Evolutionary conservation across 1,140 invertebrate species (phyloP), one percentile per base, ranked within the genome.

Genomic region (Idris sp.): DNA sequence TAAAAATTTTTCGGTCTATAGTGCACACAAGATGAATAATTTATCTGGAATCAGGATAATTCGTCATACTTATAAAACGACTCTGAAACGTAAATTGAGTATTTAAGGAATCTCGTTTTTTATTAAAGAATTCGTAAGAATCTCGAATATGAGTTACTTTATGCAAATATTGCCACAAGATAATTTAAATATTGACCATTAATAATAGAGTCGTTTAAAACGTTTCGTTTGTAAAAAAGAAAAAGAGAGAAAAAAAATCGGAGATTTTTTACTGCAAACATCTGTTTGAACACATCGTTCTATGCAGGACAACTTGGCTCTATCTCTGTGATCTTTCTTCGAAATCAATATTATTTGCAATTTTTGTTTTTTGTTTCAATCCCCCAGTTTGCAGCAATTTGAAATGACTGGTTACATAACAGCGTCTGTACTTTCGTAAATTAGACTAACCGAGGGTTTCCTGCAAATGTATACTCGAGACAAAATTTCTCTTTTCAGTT

Each of bases 131-230:
- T 22, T 35, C 14, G 2, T 33, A 6, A 22, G 38, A 51, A 19
- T 18, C 13, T 18, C 5, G 35, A 19, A 16, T 43, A 15, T 16
- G 28, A 58, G 53, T 44, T 58, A 44, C 16, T 58, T 13, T 22
- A 15, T 26, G 35, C 14, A 48, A 59, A 48, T 18, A 43, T 15
- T 8, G 14, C 48, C 31, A 38, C 31, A 4, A 33, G 31, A 48
- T 67, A 38, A 46, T 54, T 58, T 68, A 58, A 68, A 68, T 68
- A 68, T 68, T 68, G 64, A 49, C 64, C 51, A 22, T 58, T 58
- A 58, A 68, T 48, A 49, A 35, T 31, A n/a, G 13, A 8, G 36
- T 41, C 44, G 16, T 31, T 51, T 40, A 25, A 49, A 49, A 25
- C 43, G 38, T 35, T 53, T 53, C 48, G 15, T 54, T 54, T 36